These are phyloP conservation scores for Chiropotes sagulatus DNA, from an alignment of 2,797 vertebrate species.

Conservation along the genomic window DNA sequence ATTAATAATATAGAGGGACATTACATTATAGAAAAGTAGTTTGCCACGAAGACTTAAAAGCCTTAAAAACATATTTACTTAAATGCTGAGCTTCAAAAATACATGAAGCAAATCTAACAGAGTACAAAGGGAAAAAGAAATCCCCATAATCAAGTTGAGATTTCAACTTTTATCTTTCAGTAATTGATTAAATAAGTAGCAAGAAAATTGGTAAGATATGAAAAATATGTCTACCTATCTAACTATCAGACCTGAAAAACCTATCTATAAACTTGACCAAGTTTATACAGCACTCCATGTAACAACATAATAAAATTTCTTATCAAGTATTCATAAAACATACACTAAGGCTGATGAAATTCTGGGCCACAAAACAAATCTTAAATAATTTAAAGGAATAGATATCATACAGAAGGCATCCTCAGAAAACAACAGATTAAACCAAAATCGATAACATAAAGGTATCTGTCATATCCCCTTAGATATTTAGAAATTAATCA, in stretches of 20 bases:
- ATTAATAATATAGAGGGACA: neutral
- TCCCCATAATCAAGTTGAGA: neutral
- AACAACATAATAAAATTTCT: neutral
- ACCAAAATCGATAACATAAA: neutral
- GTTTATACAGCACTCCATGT: neutral
- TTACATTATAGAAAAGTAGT: neutral
- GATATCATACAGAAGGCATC: neutral
- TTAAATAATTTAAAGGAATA: neutral
- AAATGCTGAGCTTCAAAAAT: neutral
- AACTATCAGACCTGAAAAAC: neutral
- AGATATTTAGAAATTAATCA: neutral
- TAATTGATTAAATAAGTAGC: neutral
- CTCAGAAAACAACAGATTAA: neutral
- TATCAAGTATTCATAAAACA: neutral
- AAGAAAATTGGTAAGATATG: neutral
- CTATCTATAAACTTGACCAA: neutral
- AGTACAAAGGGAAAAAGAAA: neutral
- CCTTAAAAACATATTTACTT: neutral
- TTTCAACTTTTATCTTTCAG: neutral
- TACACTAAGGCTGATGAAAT: neutral
- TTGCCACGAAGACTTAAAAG: neutral
- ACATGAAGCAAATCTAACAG: neutral
- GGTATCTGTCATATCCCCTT: neutral
- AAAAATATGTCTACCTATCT: neutral
- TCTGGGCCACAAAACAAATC: neutral